A percentile compares a stretch with the other conserved stretches of the same genome.
phyloP scores from a whole-genome alignment of 2,113 vertebrate species.

The Cyprinus carpio region DNA sequence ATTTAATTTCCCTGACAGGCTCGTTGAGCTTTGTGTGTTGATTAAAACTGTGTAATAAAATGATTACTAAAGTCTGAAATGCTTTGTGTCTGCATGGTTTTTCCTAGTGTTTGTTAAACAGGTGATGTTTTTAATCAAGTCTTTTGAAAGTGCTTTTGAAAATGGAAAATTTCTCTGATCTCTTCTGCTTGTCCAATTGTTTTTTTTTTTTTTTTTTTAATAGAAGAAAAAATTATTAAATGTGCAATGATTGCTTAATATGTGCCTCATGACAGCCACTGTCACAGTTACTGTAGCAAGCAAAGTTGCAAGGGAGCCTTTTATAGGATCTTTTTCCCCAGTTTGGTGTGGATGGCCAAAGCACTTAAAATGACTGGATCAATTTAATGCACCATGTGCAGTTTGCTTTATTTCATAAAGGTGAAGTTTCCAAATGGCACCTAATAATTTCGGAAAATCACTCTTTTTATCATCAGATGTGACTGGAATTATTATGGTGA shows the following conservation, averaged over 20 bases:
- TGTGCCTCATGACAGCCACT: too few relatives aligned
- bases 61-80: slow-evolving; percentile 87
- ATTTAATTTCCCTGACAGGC: slow-evolving; percentile 99
- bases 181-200: background rate
- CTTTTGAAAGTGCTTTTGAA: background rate
- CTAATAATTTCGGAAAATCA: too few relatives aligned
- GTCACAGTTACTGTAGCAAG: too few relatives aligned
- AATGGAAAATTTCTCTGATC: background rate
- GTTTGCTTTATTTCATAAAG: background rate
- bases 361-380: background rate
- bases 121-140: background rate
- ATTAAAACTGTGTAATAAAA: slow-evolving; percentile 99
- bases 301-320: background rate
- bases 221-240: background rate
- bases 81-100: slow-evolving; percentile 9
- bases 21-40: slow-evolving; percentile 99
- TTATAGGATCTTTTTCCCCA: background rate
- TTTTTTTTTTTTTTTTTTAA: background rate
- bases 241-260: background rate
- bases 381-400: background rate
- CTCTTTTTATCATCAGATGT: too few relatives aligned
- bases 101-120: background rate
- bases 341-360: background rate
- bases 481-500: too few relatives aligned
- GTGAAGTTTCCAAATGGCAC: too few relatives aligned